Conservation (phyloP, 2,888 invertebrate species). For the Auanema sp. region DNA sequence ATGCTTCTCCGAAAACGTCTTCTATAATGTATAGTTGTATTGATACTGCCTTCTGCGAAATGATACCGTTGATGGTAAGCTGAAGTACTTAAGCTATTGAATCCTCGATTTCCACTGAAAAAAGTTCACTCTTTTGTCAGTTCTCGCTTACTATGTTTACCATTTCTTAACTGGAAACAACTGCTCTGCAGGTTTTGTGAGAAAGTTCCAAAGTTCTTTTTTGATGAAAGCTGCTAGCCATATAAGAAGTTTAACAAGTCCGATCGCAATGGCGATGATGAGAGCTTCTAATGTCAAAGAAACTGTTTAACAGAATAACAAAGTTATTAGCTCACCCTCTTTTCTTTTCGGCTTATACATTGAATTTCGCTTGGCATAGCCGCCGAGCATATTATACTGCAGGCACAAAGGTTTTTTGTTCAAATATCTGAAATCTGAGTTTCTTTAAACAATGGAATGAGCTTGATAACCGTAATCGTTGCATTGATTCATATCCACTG, state of each 20-base stretch:
- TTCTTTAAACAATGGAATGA: neutral
- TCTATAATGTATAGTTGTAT: no score
- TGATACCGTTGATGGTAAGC: neutral
- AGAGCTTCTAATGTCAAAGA: slow-evolving; percentile 27
- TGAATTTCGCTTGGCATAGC: slow-evolving; percentile 19
- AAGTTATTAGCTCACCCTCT: slow-evolving; percentile 27
- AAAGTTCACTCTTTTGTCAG: no score
- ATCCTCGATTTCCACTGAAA: no score
- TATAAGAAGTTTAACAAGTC: slow-evolving; percentile 26
- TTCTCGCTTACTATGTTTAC: no score
- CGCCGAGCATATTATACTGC: slow-evolving; percentile 45
- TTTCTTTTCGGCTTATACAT: slow-evolving; percentile 25
- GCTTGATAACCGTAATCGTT: slow-evolving; percentile 29
- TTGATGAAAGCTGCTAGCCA: slow-evolving; percentile 35
- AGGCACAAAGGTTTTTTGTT: slow-evolving; percentile 55
- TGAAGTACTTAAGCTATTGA: neutral
- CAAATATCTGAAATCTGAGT: slow-evolving; percentile 31
- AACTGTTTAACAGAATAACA: neutral
- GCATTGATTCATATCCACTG: slow-evolving; percentile 37
- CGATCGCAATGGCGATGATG: slow-evolving; percentile 28
- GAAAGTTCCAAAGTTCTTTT: slow-evolving; percentile 43
- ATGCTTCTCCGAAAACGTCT: neutral
- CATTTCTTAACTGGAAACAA: slow-evolving; percentile 25
- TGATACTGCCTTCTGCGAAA: no score
- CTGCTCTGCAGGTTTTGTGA: slow-evolving; percentile 46